Conservation (phyloP, 2,797 vertebrate genomes). For the Pangasius macronema region DNA sequence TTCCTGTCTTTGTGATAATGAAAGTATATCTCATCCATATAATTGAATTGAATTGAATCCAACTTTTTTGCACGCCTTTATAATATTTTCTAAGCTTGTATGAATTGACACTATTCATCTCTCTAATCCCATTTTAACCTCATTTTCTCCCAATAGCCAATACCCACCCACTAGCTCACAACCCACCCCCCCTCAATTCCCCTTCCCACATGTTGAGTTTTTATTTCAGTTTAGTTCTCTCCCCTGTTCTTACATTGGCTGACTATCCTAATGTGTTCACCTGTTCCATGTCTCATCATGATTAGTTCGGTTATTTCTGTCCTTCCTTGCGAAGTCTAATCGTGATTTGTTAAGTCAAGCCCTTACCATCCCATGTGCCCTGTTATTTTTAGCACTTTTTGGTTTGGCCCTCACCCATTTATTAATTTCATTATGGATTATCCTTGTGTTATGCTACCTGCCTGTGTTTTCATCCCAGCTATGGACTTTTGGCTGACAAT, state of each 20-base stretch:
- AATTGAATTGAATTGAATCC: no score
- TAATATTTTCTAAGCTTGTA: not conserved
- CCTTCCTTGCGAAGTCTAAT: not conserved
- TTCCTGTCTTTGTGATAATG: not conserved
- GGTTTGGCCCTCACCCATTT: not conserved
- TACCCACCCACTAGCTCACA: not conserved
- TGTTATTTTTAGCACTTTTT: not conserved
- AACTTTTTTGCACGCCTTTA: not conserved
- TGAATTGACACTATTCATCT: not conserved
- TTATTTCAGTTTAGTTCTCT: not conserved
- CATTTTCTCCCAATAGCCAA: not conserved
- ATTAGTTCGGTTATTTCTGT: not conserved
- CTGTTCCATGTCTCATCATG: not conserved
- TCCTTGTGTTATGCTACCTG: not conserved
- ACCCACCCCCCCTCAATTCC: no score
- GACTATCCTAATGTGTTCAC: not conserved
- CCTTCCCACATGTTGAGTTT: not conserved
- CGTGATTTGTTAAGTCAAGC: not conserved
- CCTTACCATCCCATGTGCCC: not conserved
- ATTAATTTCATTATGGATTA: not conserved
- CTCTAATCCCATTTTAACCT: not conserved
- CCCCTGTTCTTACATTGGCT: no score
- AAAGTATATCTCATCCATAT: not conserved
- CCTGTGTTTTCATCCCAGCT: not conserved
- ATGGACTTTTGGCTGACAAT: not conserved